phyloP scores from a whole-genome alignment of 2,797 vertebrate species.

The Sebastolobus altivelis region DNA sequence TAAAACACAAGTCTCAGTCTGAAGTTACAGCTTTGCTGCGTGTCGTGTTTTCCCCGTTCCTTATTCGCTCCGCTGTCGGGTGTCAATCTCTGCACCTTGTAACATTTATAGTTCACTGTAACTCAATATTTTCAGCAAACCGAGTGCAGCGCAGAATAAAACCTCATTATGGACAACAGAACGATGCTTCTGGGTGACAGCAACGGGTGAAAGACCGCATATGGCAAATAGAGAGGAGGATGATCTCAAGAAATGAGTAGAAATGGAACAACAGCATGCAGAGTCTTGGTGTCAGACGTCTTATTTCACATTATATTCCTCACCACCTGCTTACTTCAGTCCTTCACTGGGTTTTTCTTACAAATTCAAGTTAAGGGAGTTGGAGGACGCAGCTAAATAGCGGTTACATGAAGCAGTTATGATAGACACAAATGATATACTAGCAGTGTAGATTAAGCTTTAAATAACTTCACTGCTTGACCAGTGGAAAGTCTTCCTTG shows the following conservation, averaged over 20 bases:
- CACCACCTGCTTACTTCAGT: not conserved
- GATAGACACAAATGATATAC: not conserved
- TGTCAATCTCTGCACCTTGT: constrained; percentile 36
- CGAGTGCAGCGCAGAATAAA: constrained; percentile 12
- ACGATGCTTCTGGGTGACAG: constrained; percentile 45
- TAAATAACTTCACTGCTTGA: constrained; percentile 35
- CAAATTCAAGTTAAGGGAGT: not conserved
- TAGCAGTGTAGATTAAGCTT: constrained; percentile 2
- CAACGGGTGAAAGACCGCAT: constrained; percentile 19
- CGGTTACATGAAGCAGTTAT: not conserved
- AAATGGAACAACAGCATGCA: constrained; percentile 11
- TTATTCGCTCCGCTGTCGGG: constrained; percentile 40
- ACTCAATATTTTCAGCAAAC: constrained; percentile 32
- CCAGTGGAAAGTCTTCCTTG: constrained; percentile 9
- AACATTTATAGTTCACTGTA: constrained; percentile 52
- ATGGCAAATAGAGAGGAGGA: not conserved
- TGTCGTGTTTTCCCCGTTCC: constrained; percentile 46
- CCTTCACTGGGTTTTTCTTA: not conserved
- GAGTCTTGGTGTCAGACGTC: constrained; percentile 30
- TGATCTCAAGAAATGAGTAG: constrained; percentile 2
- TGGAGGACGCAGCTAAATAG: not conserved
- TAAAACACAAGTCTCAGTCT: constrained; percentile 4
- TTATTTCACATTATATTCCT: constrained; percentile 19
- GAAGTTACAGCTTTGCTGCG: constrained; percentile 36
- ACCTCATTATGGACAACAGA: constrained; percentile 32